Percentiles rank a stretch among this genome's conserved stretches.
phyloP scores from a whole-genome alignment of 2,888 invertebrate species.

The Rotaria sp. region DNA sequence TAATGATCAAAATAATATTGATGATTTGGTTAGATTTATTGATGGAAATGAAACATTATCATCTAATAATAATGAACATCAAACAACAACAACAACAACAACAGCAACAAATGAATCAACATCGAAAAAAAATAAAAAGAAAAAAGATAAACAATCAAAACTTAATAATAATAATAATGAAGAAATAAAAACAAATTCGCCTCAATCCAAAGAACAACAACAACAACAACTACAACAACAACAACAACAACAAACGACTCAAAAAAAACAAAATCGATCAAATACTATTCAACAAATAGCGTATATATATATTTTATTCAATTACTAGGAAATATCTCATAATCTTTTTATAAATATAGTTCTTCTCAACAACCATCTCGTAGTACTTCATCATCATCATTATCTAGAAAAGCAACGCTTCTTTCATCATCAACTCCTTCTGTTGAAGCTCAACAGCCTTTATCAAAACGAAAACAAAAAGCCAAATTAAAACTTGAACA shows the following conservation, averaged over 20 bases:
- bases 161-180: background rate
- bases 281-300: background rate
- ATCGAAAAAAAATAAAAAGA: slow-evolving; percentile 1
- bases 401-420: background rate
- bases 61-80: background rate
- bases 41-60: background rate
- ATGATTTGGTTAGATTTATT: slow-evolving; percentile 26
- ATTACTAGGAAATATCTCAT: background rate
- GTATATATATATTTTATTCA: background rate
- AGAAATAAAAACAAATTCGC: background rate
- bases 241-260: background rate
- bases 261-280: background rate
- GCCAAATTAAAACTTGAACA: background rate
- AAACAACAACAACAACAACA: background rate
- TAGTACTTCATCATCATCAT: background rate
- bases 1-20: background rate
- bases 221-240: no score
- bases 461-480: slow-evolving; percentile 18
- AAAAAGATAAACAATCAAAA: slow-evolving; percentile 19
- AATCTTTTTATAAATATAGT: background rate
- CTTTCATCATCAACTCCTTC: background rate
- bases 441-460: background rate
- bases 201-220: background rate
- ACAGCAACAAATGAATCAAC: background rate
- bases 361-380: background rate